These are phyloP conservation scores for Spodoptera litura DNA, from an alignment of 1,140 invertebrate genomes.

Conservation along the genomic window DNA sequence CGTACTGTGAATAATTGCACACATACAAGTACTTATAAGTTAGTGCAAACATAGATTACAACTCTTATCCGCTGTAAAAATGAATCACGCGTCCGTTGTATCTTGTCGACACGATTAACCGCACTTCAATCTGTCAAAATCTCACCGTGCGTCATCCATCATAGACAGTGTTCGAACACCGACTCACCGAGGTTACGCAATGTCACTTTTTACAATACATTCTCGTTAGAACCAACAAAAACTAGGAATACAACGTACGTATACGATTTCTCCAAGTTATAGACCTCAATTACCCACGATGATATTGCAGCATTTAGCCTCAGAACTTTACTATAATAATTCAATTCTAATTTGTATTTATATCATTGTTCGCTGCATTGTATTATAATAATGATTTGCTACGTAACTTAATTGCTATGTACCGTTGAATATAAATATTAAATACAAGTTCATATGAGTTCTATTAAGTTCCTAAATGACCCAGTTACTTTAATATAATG, in stretches of 20 bases:
- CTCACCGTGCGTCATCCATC: constrained; percentile 7
- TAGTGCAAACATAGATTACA: not conserved
- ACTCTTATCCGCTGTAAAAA: not conserved
- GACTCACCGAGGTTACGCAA: constrained; percentile 20
- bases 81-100: not conserved
- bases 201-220: constrained; percentile 8
- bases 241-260: not conserved
- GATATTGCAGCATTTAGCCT: not conserved
- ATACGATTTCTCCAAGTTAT: constrained; percentile 20
- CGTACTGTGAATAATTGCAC: constrained; percentile 1
- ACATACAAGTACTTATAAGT: not conserved
- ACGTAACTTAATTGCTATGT: no score
- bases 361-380: no score
- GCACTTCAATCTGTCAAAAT: constrained; percentile 25
- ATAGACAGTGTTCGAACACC: constrained; percentile 9
- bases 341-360: not conserved
- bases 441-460: not conserved
- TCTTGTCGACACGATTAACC: not conserved
- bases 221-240: constrained; percentile 19
- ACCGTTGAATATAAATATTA: not conserved
- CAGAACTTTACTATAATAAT: not conserved
- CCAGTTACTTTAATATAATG: constrained; percentile 1
- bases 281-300: constrained; percentile 16
- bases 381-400: no score
- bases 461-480: constrained; percentile 8